phyloP scores from a whole-genome alignment of 2,888 invertebrate species.

The Enoplolaimus lenunculus region DNA sequence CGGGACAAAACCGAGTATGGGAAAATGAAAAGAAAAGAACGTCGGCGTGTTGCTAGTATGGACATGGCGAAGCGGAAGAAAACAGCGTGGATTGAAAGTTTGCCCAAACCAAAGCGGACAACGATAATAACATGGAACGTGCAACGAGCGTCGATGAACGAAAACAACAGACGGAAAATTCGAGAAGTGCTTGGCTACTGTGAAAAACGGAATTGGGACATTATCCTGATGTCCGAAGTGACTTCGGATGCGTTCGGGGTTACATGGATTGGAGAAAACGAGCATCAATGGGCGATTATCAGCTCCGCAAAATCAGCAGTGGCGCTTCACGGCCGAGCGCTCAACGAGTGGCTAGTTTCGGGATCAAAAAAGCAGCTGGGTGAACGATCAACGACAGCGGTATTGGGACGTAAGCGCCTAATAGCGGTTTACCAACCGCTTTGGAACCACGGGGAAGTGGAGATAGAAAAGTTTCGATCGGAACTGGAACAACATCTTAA shows the following conservation, averaged over 20 bases:
- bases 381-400: not conserved
- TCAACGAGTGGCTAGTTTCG: not conserved
- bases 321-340: conserved; percentile 6
- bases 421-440: conserved; percentile 2
- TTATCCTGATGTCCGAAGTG: not conserved
- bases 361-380: not conserved
- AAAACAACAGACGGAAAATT: not conserved
- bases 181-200: conserved; percentile 1
- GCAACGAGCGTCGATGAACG: not conserved
- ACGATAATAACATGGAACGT: not conserved
- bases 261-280: not conserved
- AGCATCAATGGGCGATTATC: conserved; percentile 10
- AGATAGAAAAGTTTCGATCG: not conserved
- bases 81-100: not conserved
- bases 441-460: conserved; percentile 1
- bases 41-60: not conserved
- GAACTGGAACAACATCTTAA: not conserved
- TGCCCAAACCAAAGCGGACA: not conserved
- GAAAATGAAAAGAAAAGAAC: not conserved
- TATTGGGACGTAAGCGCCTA: not conserved
- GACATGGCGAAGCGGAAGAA: not conserved
- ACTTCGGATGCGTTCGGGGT: not conserved
- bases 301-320: not conserved
- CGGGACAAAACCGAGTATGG: not conserved
- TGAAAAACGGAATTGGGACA: not conserved